These are phyloP conservation scores for Marasmarcha lunaedactyla DNA, from an alignment of 2,888 invertebrate genomes.

Conservation along the genomic window DNA sequence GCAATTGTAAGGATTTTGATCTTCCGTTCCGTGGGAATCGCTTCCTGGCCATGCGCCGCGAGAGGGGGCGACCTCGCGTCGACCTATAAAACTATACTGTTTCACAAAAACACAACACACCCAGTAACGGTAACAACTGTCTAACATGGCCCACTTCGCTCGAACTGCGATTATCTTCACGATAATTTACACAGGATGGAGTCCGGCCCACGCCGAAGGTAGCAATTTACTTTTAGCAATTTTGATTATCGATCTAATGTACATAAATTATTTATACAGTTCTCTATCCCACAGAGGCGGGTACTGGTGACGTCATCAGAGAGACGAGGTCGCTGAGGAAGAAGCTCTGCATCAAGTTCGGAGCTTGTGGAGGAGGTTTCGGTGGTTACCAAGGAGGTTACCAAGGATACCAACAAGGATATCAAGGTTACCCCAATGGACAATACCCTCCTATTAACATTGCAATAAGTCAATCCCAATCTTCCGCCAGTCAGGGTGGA, in stretches of 20 bases:
- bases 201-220: constrained; percentile 39
- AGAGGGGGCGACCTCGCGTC: constrained; percentile 50
- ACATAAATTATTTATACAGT: constrained; percentile 1
- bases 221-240: constrained; percentile 24
- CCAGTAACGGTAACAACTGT: constrained; percentile 29
- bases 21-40: constrained; percentile 54
- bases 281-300: constrained; percentile 23
- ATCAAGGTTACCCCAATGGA: constrained; percentile 6
- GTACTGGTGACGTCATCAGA: constrained; percentile 18
- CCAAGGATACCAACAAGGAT: constrained; percentile 7
- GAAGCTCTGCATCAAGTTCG: constrained; percentile 37
- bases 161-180: constrained; percentile 27
- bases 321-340: constrained; percentile 29
- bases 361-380: constrained; percentile 28
- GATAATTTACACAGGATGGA: constrained; percentile 22
- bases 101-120: constrained; percentile 29
- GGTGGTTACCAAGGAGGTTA: constrained; percentile 20
- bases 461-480: constrained; percentile 57
- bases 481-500: constrained; percentile 42
- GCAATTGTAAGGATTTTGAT: constrained; percentile 15
- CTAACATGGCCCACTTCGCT: constrained; percentile 32
- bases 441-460: constrained; percentile 45
- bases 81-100: constrained; percentile 52
- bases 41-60: constrained; percentile 25
- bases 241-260: neutral